Base-by-base conservation (phyloP, 1,140 invertebrate genomes). In the Stratiolaelaps scimitus region DNA sequence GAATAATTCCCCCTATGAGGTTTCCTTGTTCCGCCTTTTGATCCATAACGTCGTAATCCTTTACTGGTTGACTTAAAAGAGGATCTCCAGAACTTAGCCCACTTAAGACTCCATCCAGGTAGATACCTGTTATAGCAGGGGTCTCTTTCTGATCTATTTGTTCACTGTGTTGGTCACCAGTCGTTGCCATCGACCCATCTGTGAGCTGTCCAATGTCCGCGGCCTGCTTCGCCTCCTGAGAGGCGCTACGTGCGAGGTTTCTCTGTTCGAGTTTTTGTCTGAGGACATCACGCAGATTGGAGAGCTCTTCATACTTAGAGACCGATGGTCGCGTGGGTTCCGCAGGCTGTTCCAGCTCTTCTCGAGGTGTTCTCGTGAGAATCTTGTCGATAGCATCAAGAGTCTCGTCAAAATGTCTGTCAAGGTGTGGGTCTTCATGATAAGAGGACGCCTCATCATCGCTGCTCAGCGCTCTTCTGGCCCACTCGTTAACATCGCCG, bases 361-460 rank as follows among this genome's bases (percentile, higher is more conserved):
- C 20, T 4, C 53, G 53, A 23, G 53, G 53, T 19, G 53, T 60
- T 26, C 26, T 60, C 2, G 53, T 34, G 53, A 60, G 53, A 26
- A 60, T 60, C 34, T 26, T 60, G 10, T 60, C 23, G 53, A 60
- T 60, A 19, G 53, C 53, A 15, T 60, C 26, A 17, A 60, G 34
- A 1, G 53, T 60, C 53, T 60, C 53, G 10, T 60, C 53, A 26
- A 60, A 60, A 23, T 60, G 53, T 26, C 34, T 17, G 2, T 60
- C 53, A 6, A 60, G 23, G 15, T 60, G 53, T 6, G 53, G 53
- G 26, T 60, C 53, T 60, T 60, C 53, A 2, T 60, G 53, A 34
- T 60, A 60, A 5, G 53, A 60, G 13, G 53, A 60, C 53, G 34
- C 34, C 26, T 60, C 53, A 60, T 60, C 53, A 34, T 60, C 53